Evolutionary conservation across 2,113 vertebrate species (phyloP), one percentile per base, ranked within the genome.

Genomic region (Megaceryle torquata): DNA sequence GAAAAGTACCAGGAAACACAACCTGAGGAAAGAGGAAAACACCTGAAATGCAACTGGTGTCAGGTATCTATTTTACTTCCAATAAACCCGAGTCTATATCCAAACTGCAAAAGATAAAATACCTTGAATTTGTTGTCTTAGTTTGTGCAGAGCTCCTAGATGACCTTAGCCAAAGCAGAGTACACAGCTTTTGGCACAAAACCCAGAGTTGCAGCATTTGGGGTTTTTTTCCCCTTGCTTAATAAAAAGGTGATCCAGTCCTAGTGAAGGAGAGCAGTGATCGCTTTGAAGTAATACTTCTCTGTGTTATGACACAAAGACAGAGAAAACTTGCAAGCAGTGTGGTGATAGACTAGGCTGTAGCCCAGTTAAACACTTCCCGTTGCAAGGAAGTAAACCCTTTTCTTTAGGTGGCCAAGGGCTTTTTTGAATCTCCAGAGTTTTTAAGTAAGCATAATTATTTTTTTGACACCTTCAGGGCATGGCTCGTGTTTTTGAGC

Each of bases 21-120:
- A 46, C 28, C 15, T n/a, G 24, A 91, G 48, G 33, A 77, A 46
- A 71, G n/a, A 68, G 41, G 41, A 91, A 86, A 90, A 69, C 61
- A 95, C 69, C 46, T 91, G 56, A 37, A 41, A 39, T 65, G 78
- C 39, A 91, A 77, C 35, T 69, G 35, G 77, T 86, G 59, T 96
- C 50, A 31, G n/a, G 17, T 95, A 96, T 91, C 88, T 84, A 1
- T 92, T 92, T 93, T 85, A 83, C 25, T 91, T 95, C 64, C 0
- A 1, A 86, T 86, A 92, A 84, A n/a, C 3, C 15, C 13, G 79
- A 64, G 25, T 75, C 78, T 67, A 3, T 61, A 70, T 88, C 71
- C 83, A 59, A 93, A 94, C 64, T 88, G n/a, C 29, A 60, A 5
- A 53, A 89, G 65, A 80, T 29, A 87, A 90, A 93, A 75, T 88